These are phyloP conservation scores for Lepidocyrtoides sp. DNA, from an alignment of 2,888 invertebrate genomes.

Conservation along the genomic window DNA sequence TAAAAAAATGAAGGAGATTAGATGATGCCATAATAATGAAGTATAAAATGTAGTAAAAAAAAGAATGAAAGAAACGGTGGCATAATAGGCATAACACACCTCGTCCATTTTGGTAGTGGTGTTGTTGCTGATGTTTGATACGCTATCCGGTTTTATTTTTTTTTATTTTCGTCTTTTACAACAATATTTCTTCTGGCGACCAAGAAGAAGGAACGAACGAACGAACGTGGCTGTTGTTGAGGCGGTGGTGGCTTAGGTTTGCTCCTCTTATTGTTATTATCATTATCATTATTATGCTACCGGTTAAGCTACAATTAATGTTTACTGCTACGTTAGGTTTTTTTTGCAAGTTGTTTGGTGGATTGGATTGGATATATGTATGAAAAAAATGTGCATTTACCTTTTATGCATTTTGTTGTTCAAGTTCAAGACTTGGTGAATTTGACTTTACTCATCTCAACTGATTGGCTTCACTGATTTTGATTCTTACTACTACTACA, in stretches of 20 bases:
- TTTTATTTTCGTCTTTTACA: neutral
- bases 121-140: conserved; percentile 22
- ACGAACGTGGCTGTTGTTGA: neutral
- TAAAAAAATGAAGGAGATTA: neutral
- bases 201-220: no score
- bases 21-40: conserved; percentile 25
- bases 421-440: neutral
- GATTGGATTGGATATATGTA: no score
- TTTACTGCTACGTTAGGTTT: neutral
- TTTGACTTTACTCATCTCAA: neutral
- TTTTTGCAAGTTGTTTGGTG: neutral
- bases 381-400: conserved; percentile 27
- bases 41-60: conserved; percentile 1
- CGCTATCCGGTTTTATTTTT: conserved; percentile 63
- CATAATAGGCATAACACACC: conserved; percentile 46
- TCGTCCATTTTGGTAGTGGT: conserved; percentile 29
- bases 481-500: no score
- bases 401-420: conserved; percentile 31
- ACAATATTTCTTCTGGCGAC: no score
- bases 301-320: conserved; percentile 47
- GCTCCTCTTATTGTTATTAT: conserved; percentile 1
- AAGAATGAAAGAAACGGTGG: conserved; percentile 40
- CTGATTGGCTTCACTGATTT: neutral
- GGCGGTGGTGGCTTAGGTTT: no score
- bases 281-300: conserved; percentile 26